Evolutionary conservation across 1,140 invertebrate genomes (phyloP), one percentile per base, ranked within the genome.

Genomic region (Subanguina moxae): DNA sequence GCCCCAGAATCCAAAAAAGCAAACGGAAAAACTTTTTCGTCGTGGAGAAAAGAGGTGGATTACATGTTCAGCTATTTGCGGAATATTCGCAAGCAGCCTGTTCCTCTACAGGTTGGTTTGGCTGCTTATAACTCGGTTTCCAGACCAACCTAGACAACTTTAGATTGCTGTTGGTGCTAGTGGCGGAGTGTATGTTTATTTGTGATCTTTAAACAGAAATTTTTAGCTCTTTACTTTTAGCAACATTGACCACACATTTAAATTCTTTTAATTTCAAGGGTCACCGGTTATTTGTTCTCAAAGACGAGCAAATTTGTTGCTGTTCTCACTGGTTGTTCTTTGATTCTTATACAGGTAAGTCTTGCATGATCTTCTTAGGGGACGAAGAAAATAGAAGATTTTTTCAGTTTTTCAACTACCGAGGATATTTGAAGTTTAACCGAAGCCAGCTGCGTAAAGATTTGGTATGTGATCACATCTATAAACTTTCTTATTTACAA

Each of bases 321-420:
- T 13, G 23, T 63, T 13, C 9, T 69, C 19, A 8, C 62, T n/a
- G 71, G 71, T 3, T 46, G 52, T 23, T 57, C 73, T 15, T 45
- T 73, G 9, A 56, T 73, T 32, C 11, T 73, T 11, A 17, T 73
- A 19, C 71, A 72, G 57, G 71, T 72, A 45, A 30, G 9, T 57
- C 71, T 71, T 48, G n/a, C 13, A 64, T 64, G 19, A 3, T 21
- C 62, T 62, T 64, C 52, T 63, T n/a, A n/a, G n/a, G n/a, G n/a
- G n/a, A n/a, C n/a, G n/a, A n/a, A n/a, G n/a, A n/a, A n/a, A n/a
- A n/a, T n/a, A n/a, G n/a, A n/a, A n/a, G n/a, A n/a, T n/a, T n/a
- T 62, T 62, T 72, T 57, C 38, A 73, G 73, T 73, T 73, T 30
- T 70, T 75, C 65, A 73, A 73, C 45, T 73, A 76, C 58, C 73